A percentile compares a stretch with the other conserved stretches of the same genome.
Conservation (phyloP, 2,888 invertebrate genomes). For the Cremastinae sp. region DNA sequence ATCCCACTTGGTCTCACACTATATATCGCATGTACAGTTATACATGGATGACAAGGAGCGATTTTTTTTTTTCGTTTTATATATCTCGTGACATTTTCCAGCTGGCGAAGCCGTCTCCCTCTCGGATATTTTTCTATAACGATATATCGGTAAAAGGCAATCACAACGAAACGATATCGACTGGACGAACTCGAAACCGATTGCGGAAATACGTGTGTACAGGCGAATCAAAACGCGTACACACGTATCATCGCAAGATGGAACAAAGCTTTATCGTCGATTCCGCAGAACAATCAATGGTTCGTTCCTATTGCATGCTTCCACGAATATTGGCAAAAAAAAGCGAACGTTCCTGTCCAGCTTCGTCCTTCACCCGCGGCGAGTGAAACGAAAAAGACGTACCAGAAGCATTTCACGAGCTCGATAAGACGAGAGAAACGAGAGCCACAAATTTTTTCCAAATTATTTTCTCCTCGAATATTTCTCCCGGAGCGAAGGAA, state of each 20-base stretch:
- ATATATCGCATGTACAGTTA: not conserved
- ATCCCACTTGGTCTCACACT: slow-evolving; percentile 4
- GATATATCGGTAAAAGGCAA: slow-evolving; percentile 48
- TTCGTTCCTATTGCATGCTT: too few relatives aligned
- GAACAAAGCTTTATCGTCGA: not conserved
- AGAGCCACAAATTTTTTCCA: too few relatives aligned
- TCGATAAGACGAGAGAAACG: too few relatives aligned
- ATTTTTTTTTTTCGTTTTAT: slow-evolving; percentile 32
- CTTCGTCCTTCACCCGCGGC: too few relatives aligned
- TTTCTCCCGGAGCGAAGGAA: slow-evolving; percentile 4
- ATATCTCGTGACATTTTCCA: slow-evolving; percentile 17
- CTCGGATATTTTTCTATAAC: not conserved
- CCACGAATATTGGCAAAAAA: too few relatives aligned
- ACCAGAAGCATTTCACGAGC: too few relatives aligned
- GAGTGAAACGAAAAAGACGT: too few relatives aligned
- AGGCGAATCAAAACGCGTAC: not conserved
- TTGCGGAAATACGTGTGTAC: slow-evolving; percentile 13
- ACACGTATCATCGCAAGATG: not conserved
- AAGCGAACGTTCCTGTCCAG: too few relatives aligned
- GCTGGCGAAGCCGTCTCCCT: not conserved
- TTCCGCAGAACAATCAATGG: not conserved
- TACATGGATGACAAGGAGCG: not conserved
- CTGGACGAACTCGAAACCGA: slow-evolving; percentile 10
- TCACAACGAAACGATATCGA: slow-evolving; percentile 43
- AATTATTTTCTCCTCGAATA: too few relatives aligned